phyloP scores from a whole-genome alignment of 23 tunicate species.

The Halocynthia aurantium region DNA sequence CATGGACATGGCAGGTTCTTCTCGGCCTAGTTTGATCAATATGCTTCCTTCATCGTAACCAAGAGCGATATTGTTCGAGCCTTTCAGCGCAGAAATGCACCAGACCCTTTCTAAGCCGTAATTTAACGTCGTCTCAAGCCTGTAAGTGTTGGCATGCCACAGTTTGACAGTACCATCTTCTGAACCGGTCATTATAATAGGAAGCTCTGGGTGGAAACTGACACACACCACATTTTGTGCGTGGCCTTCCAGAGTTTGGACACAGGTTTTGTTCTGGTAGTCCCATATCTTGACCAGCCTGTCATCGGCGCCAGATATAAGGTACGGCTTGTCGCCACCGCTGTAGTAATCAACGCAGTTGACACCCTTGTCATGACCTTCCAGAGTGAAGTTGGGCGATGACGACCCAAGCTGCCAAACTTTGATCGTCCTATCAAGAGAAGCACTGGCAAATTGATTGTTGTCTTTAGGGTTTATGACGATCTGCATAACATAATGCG shows the following conservation, averaged over 20 bases:
- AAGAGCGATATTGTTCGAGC: constrained; percentile 90
- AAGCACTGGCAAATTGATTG: constrained; percentile 98
- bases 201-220: constrained; percentile 93
- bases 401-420: constrained; percentile 96
- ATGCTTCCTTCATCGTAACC: constrained; percentile 99
- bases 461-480: constrained; percentile 97
- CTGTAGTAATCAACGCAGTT: constrained; percentile 98
- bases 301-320: constrained; percentile 99
- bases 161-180: constrained; percentile 96
- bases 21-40: constrained; percentile 95
- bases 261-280: constrained; percentile 98
- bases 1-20: constrained; percentile 99
- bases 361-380: constrained; percentile 99
- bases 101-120: constrained; percentile 96
- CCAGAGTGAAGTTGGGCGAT: constrained; percentile 94
- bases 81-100: constrained; percentile 92
- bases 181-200: constrained; percentile 98
- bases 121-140: constrained; percentile 86
- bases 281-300: constrained; percentile 96
- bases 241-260: constrained; percentile 98
- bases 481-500: constrained; percentile 99
- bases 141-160: constrained; percentile 97
- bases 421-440: constrained; percentile 93
- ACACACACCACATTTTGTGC: constrained; percentile 95
- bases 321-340: constrained; percentile 99